These are phyloP conservation scores for Linnaemya vulpina DNA, from an alignment of 2,888 invertebrate species.

Conservation along the genomic window DNA sequence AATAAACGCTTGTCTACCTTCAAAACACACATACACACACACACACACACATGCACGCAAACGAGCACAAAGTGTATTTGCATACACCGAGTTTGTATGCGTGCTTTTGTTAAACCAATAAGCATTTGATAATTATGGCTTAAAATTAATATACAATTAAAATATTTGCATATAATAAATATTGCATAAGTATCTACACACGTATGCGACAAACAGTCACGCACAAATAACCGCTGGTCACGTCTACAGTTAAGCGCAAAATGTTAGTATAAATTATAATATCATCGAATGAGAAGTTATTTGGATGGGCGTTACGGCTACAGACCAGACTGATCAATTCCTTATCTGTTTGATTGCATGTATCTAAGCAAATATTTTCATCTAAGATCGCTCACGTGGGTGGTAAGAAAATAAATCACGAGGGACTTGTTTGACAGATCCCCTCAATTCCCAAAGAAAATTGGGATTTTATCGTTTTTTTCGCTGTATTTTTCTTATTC, in stretches of 20 bases:
- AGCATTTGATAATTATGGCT: conserved; percentile 72
- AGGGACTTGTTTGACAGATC: too few relatives aligned
- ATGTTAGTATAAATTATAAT: conserved; percentile 28
- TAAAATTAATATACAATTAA: conserved; percentile 74
- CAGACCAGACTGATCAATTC: too few relatives aligned
- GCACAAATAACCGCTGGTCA: conserved; percentile 10
- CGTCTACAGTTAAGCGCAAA: not conserved
- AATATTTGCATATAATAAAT: conserved; percentile 72
- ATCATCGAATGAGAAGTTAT: conserved; percentile 9
- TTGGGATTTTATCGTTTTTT: too few relatives aligned
- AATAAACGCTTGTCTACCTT: conserved; percentile 24
- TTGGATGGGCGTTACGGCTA: too few relatives aligned
- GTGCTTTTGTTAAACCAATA: conserved; percentile 66
- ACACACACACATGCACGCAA: not conserved
- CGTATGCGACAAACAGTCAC: conserved; percentile 23
- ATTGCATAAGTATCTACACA: conserved; percentile 50
- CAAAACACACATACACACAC: not conserved
- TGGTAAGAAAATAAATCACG: too few relatives aligned
- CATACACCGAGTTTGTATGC: conserved; percentile 25
- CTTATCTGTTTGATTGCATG: not conserved
- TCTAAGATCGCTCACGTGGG: too few relatives aligned
- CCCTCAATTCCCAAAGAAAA: too few relatives aligned
- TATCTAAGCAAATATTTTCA: too few relatives aligned
- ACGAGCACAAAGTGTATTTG: not conserved
- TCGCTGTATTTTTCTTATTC: too few relatives aligned